Evolutionary conservation across 2,888 invertebrate genomes (phyloP).

Genomic region (Drosophila sordidula): DNA sequence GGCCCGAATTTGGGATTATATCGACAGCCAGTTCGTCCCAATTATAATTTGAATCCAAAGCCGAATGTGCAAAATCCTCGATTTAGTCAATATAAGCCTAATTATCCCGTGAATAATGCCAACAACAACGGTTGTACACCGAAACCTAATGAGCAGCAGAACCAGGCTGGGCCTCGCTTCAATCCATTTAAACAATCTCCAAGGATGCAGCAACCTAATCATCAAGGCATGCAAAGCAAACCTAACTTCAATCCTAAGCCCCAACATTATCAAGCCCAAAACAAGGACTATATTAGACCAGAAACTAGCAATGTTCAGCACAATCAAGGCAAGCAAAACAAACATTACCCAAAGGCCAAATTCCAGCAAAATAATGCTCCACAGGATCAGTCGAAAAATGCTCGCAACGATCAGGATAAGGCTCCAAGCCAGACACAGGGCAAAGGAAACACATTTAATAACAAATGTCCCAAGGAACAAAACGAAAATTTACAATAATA

Average conservation of each 20-base stretch:
- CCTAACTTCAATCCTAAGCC: not conserved
- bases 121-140: not conserved
- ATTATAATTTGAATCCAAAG: not conserved
- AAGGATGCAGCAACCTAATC: not conserved
- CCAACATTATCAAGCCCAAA: not conserved
- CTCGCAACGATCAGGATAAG: not conserved
- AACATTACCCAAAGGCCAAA: not conserved
- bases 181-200: not conserved
- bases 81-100: not conserved
- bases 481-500: not conserved
- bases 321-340: not conserved
- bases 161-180: not conserved
- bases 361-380: not conserved
- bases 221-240: not conserved
- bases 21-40: not conserved
- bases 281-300: not conserved
- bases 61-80: not conserved
- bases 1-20: not conserved
- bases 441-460: not conserved
- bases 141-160: not conserved
- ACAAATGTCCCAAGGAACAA: not conserved
- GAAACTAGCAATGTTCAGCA: not conserved
- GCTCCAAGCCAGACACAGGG: too few species aligned
- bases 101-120: too few species aligned
- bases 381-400: not conserved